phyloP scores from a whole-genome alignment of 2,797 vertebrate species.

The Anolis apletophallus region DNA sequence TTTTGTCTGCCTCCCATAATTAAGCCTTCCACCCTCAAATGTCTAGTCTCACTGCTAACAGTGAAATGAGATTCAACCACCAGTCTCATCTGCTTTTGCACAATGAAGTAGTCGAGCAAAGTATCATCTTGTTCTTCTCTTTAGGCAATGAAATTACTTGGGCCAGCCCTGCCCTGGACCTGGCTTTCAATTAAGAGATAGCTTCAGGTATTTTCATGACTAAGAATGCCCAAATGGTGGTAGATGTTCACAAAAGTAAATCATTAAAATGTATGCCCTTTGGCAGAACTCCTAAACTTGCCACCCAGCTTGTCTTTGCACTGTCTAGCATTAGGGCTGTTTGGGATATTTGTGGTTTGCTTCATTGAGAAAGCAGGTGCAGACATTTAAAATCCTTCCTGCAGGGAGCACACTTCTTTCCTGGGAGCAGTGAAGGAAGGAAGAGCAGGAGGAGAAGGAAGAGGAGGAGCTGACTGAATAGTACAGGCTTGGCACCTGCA shows the following conservation, averaged over 20 bases:
- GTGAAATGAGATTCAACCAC: background rate
- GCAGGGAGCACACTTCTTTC: slow-evolving; percentile 24
- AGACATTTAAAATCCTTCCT: background rate
- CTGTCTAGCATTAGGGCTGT: background rate
- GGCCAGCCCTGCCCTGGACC: background rate
- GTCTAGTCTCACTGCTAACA: background rate
- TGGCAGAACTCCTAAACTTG: background rate
- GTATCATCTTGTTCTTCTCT: background rate
- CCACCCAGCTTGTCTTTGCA: background rate
- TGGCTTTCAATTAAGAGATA: background rate
- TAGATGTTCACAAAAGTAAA: background rate
- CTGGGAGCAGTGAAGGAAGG: background rate
- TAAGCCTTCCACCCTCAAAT: background rate
- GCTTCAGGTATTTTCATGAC: background rate
- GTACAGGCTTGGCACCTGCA: background rate
- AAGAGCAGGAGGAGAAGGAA: slow-evolving; percentile 1
- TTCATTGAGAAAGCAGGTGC: background rate
- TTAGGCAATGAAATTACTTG: background rate
- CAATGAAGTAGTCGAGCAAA: background rate
- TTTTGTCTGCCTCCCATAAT: background rate
- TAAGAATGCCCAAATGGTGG: background rate
- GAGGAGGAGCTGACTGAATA: background rate
- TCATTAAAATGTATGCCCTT: background rate
- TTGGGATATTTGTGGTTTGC: background rate
- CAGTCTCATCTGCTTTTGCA: background rate